Evolutionary conservation across 2,797 vertebrate genomes (phyloP), one percentile per base, ranked within the genome.

Genomic region (Sebastes vulpes): DNA sequence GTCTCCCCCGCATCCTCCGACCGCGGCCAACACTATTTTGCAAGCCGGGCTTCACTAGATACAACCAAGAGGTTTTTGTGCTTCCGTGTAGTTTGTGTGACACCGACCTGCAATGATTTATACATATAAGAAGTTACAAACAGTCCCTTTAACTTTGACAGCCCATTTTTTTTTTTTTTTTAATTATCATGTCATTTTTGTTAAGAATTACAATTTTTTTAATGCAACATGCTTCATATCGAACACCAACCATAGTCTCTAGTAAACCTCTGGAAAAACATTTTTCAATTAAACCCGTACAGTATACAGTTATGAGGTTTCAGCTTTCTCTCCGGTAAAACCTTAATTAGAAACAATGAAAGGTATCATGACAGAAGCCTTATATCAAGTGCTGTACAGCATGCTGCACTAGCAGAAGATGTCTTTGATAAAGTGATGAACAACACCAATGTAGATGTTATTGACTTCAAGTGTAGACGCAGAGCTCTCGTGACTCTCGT

Each of bases 361-460:
- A 29, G 10, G 1, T 5, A 58, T 52, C 58, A 65, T 69, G 82
- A 73, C 53, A 60, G 14, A 48, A 46, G 61, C 23, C 31, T 35
- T 35, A 52, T 8, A 50, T 28, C 60, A 63, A 32, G 31, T 59
- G 52, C 50, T 65, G 46, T 65, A 54, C 31, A 69, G 66, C 52
- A 80, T 56, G 54, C 71, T 52, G 83, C 85, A 79, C 81, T 80
- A 77, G 48, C 57, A 71, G 46, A 60, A 56, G 64, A 75, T 65
- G 64, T 35, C 72, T 87, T 77, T 69, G 87, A 85, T 85, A 50
- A 64, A 67, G 56, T 42, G 48, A 75, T 70, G 59, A 72, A 72
- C 70, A 82, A 71, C 57, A 86, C 79, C 79, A 72, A 79, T 73
- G 65, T 81, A 73, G 64, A 86, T 82, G 71, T 72, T 63, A 48